A percentile compares a stretch with the other conserved stretches of the same genome.
Conservation (phyloP, 2,113 vertebrate genomes). For the Tragelaphus buxtoni region DNA sequence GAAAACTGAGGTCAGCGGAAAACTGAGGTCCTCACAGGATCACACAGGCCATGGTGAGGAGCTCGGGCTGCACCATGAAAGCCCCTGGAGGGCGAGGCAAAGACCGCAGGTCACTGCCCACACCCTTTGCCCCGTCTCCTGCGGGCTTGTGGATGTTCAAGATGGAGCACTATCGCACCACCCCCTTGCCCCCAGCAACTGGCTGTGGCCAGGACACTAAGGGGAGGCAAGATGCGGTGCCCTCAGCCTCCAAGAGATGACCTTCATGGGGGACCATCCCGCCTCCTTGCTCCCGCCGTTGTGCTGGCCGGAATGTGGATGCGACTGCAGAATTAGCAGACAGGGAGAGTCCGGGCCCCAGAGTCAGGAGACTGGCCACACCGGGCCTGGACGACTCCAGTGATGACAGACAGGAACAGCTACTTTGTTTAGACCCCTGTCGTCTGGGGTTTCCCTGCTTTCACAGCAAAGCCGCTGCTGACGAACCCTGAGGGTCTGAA, state of each 20-base stretch:
- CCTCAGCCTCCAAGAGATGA: background rate
- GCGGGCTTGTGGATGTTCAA: background rate
- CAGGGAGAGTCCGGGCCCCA: background rate
- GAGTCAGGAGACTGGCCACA: background rate
- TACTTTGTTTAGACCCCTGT: background rate
- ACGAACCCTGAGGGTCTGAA: background rate
- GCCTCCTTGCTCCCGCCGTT: background rate
- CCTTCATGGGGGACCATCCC: background rate
- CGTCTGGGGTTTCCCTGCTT: background rate
- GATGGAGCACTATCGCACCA: background rate
- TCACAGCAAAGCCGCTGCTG: background rate
- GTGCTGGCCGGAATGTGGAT: background rate
- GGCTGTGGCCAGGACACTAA: background rate
- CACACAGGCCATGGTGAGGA: fast-evolving
- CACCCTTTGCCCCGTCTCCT: background rate
- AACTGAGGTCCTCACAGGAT: too few species aligned
- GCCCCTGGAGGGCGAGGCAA: background rate
- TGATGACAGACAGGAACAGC: background rate
- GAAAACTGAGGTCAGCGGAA: background rate
- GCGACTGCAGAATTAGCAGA: background rate
- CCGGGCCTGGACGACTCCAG: background rate
- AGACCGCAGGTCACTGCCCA: background rate
- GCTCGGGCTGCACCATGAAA: fast-evolving
- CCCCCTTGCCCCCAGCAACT: background rate
- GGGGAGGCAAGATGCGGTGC: background rate